Percentiles rank a stretch among this genome's conserved stretches.
phyloP scores from a whole-genome alignment of 2,113 vertebrate species.

The Corythaeola cristata region DNA sequence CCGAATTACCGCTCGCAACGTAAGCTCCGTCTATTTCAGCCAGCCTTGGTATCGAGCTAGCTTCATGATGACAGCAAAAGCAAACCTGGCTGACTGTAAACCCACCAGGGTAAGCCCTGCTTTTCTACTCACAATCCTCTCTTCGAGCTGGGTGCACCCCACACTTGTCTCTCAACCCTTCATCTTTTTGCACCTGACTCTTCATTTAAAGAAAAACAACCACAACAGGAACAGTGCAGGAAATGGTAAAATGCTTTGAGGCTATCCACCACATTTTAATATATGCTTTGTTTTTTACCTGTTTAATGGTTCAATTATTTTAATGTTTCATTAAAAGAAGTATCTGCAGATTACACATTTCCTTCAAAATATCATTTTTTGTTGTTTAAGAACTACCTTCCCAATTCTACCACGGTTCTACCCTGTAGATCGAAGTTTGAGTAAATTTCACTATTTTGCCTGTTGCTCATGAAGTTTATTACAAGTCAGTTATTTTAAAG shows the following conservation, averaged over 20 bases:
- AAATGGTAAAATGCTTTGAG: slow-evolving; percentile 27
- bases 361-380: not conserved
- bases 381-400: not conserved
- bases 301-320: not conserved
- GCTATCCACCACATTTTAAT: not conserved
- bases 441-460: not conserved
- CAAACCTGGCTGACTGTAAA: not conserved
- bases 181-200: not conserved
- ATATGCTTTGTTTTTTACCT: not conserved
- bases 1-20: not conserved
- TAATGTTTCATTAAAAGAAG: not conserved
- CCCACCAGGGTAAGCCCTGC: not conserved
- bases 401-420: not conserved
- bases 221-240: slow-evolving; percentile 32
- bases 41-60: not conserved
- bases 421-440: not conserved
- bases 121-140: not conserved
- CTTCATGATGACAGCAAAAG: not conserved
- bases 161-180: not conserved
- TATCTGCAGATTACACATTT: not conserved
- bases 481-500: not conserved
- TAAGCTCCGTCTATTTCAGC: not conserved
- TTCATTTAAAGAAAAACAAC: slow-evolving; percentile 23
- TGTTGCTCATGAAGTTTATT: not conserved
- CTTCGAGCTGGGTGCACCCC: not conserved